Base-by-base conservation (phyloP, 2,797 vertebrate species). In the Scolopax rusticola region DNA sequence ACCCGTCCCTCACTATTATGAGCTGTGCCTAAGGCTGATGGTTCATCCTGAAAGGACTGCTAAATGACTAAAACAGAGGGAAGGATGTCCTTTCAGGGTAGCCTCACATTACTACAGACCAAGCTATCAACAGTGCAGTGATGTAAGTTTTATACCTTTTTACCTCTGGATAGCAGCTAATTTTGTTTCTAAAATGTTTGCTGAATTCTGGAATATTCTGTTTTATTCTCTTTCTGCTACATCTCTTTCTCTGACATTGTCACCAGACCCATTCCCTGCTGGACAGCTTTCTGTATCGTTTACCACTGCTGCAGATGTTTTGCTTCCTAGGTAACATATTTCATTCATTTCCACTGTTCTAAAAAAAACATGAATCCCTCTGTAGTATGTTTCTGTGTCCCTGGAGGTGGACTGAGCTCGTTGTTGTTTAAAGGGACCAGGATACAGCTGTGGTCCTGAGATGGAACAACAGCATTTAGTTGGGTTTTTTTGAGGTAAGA, bases 311-410 rank as follows among this genome's bases (percentile, higher is more conserved):
- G 75, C 68, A 85, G 87, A 82, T 82, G 67, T 84, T 95, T 91
- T 74, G 91, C 95, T 96, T 53, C 80, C 91, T 83, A 83, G 94
- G 93, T 47, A 95, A 89, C 91, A 57, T 82, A 88, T 64, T 91
- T 65, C n/a, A 87, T 90, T 95, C 14, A 70, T 80, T 94, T 95
- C 56, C 30, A 70, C 63, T 88, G 95, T 90, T 96, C 79, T 90
- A 61, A 73, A 89, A 53, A 67, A 59, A 6, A 0, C 4, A 11
- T 6, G 33, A 80, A 20, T 36, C 41, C 24, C 43, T 86, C 50
- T 88, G 81, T 50, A 85, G 69, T 78, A 27, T 47, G 61, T 69
- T 33, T 78, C 27, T 71, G 2, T 48, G 47, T 82, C 87, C 70
- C 76, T 76, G 36, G 25, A 86, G 76, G 57, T 85, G 69, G 32